Conservation (phyloP, 1,140 invertebrate species). For the Drosophila teissieri region DNA sequence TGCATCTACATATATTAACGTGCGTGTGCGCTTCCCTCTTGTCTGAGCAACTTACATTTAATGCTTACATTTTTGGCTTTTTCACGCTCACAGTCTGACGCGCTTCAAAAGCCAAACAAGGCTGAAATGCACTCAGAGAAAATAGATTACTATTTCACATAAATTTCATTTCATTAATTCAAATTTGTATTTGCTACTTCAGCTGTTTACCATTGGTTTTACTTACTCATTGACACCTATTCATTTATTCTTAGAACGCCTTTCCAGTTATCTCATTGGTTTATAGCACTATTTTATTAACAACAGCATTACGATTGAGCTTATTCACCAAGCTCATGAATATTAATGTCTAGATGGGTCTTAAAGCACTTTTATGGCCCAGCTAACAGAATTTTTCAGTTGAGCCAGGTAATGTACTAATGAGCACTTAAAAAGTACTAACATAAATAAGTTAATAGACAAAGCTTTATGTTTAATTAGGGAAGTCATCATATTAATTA, state of each 20-base stretch:
- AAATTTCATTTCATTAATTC: no score
- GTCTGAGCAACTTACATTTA: constrained; percentile 75
- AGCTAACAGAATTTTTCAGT: neutral
- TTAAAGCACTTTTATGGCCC: constrained; percentile 1
- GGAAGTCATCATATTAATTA: neutral
- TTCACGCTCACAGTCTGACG: constrained; percentile 79
- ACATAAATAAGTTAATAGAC: neutral
- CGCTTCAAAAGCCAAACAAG: constrained; percentile 59
- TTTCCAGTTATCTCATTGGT: neutral
- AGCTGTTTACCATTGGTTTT: no score
- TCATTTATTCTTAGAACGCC: neutral
- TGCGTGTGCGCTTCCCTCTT: constrained; percentile 25
- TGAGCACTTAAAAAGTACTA: neutral
- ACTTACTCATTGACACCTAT: neutral
- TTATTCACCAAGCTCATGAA: neutral
- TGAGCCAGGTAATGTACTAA: neutral
- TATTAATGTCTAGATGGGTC: constrained; percentile 3
- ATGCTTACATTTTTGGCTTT: constrained; percentile 77
- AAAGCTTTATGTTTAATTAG: neutral
- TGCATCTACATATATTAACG: constrained; percentile 27
- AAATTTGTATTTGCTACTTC: no score
- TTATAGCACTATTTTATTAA: neutral
- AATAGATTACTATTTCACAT: neutral
- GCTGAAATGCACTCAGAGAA: constrained; percentile 5
- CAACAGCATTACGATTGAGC: neutral